A percentile compares a stretch with the other conserved stretches of the same genome.
These are phyloP conservation scores for Artibeus jamaicensis DNA, from an alignment of 2,797 vertebrate species.

Conservation along the genomic window DNA sequence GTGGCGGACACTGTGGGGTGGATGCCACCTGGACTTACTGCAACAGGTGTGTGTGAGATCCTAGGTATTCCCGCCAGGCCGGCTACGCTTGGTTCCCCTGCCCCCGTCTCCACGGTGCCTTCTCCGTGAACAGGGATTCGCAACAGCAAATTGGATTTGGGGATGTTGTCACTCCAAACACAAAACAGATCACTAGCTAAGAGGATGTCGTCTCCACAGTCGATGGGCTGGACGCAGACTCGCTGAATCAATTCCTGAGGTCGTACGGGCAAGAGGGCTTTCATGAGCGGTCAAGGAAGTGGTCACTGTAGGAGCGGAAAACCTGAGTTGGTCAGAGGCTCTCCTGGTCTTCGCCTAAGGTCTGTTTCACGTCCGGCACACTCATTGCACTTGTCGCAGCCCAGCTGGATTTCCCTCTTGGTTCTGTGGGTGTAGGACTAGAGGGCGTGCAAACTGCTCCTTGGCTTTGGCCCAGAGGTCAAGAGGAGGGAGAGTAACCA, in stretches of 20 bases:
- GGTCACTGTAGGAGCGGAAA: not conserved
- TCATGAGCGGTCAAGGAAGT: not conserved
- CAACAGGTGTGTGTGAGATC: not conserved
- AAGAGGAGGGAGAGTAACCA: not conserved
- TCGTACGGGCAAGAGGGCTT: not conserved
- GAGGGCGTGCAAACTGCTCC: not conserved
- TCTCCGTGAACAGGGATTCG: slow-evolving; percentile 16
- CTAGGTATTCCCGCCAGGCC: not conserved
- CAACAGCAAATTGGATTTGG: slow-evolving; percentile 75
- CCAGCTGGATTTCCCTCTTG: not conserved
- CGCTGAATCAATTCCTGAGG: slow-evolving; percentile 32
- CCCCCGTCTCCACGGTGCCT: not conserved
- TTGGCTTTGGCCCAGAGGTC: not conserved
- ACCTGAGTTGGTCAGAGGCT: not conserved
- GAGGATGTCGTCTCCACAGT: slow-evolving; percentile 54
- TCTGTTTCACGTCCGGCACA: not conserved
- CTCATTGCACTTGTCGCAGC: accelerated
- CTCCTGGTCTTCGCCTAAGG: not conserved
- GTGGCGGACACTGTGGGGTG: not conserved
- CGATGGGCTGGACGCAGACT: not conserved
- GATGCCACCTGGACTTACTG: not conserved
- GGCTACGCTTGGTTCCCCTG: not conserved
- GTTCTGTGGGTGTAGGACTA: not conserved
- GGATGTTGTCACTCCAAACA: slow-evolving; percentile 64
- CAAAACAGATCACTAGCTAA: slow-evolving; percentile 73